Percentiles rank a stretch among this genome's conserved stretches.
Evolutionary conservation across 1,140 invertebrate species (phyloP).

Genomic region (Pinna nobilis): DNA sequence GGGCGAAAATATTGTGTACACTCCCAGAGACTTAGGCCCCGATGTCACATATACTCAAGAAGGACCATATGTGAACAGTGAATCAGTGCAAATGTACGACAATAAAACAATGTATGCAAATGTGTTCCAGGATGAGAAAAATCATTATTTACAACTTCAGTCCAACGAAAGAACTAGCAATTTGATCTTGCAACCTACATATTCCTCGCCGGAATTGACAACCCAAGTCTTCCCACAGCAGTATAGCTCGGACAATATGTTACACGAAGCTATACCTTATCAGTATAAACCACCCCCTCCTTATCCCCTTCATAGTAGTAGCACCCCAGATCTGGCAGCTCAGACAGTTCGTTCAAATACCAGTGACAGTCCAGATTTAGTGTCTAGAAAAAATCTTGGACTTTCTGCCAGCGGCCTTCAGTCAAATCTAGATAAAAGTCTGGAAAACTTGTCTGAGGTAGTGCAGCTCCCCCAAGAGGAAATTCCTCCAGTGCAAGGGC

Average conservation of each 20-base stretch:
- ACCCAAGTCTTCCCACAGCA: conserved; percentile 58
- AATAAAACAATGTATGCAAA: conserved; percentile 61
- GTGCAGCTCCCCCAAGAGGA: neutral
- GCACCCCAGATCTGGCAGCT: conserved; percentile 86
- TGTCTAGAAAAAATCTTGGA: conserved; percentile 76
- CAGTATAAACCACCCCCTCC: conserved; percentile 86
- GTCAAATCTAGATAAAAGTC: conserved; percentile 61
- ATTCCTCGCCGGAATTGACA: conserved; percentile 77
- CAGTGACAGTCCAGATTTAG: conserved; percentile 82
- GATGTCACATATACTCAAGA: conserved; percentile 44
- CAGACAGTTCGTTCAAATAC: conserved; percentile 51
- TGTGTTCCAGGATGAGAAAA: conserved; percentile 56
- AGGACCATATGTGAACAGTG: conserved; percentile 56
- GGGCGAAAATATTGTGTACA: neutral
- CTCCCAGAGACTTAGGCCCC: conserved; percentile 45
- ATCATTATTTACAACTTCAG: conserved; percentile 49
- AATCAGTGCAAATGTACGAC: conserved; percentile 55
- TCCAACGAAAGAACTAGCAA: conserved; percentile 57
- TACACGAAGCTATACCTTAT: conserved; percentile 76
- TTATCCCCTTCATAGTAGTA: conserved; percentile 85
- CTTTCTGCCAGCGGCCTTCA: conserved; percentile 41
- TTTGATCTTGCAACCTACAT: conserved; percentile 69
- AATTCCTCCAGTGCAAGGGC: neutral
- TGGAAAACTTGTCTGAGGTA: conserved; percentile 51
- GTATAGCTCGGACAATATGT: conserved; percentile 75